phyloP scores from a whole-genome alignment of 2,888 invertebrate genomes.

The Ctena decussata region DNA sequence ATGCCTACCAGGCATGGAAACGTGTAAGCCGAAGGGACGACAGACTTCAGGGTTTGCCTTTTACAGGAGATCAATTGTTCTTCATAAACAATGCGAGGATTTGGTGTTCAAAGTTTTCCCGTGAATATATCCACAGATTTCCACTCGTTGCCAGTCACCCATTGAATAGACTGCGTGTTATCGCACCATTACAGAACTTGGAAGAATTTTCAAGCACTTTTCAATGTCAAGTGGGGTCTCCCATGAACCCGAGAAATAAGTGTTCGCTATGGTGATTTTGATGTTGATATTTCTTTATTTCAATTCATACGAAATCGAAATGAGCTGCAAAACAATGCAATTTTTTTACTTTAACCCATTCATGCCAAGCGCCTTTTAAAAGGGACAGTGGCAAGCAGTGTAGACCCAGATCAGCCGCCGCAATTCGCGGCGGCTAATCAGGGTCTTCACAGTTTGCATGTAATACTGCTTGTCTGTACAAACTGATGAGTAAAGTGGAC shows the following conservation, averaged over 20 bases:
- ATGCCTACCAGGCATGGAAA: conserved; percentile 7
- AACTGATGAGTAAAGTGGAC: too few species aligned
- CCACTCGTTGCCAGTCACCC: background rate
- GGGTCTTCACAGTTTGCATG: too few species aligned
- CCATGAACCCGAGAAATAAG: background rate
- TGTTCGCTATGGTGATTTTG: conserved; percentile 2
- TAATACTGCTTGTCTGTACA: too few species aligned
- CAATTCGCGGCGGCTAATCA: too few species aligned
- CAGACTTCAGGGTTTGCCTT: background rate
- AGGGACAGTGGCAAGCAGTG: too few species aligned
- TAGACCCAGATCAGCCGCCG: too few species aligned
- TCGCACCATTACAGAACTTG: background rate
- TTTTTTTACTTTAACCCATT: too few species aligned
- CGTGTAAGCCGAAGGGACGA: background rate
- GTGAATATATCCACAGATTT: background rate
- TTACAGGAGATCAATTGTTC: conserved; percentile 10
- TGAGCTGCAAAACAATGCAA: too few species aligned
- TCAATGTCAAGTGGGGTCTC: background rate
- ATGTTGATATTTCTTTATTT: too few species aligned
- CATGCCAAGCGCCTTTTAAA: too few species aligned
- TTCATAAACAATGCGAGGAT: conserved; percentile 14
- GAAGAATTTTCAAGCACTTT: background rate
- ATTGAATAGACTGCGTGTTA: background rate
- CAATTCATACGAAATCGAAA: too few species aligned
- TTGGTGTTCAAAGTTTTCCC: background rate